Percentiles rank a stretch among this genome's conserved stretches.
Conservation (phyloP, 1,140 invertebrate genomes). For the Drosophila nikananu region DNA sequence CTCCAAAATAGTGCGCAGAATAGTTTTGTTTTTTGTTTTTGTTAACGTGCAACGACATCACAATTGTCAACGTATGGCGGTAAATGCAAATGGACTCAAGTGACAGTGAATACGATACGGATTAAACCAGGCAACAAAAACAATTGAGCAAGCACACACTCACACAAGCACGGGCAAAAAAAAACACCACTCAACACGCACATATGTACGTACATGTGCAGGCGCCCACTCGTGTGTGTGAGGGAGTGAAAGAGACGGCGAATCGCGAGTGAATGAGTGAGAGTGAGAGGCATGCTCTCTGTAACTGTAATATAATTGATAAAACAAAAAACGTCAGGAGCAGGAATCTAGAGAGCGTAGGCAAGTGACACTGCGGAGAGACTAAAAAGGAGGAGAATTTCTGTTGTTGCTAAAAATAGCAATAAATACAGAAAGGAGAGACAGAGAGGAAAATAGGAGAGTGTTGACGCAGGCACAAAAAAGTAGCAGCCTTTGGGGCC, state of each 20-base stretch:
- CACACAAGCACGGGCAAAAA: conserved; percentile 12
- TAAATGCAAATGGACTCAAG: conserved; percentile 23
- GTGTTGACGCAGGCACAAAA: conserved; percentile 42
- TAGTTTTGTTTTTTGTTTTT: conserved; percentile 61
- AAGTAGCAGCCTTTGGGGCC: conserved; percentile 32
- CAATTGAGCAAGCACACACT: conserved; percentile 31
- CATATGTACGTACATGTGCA: conserved; percentile 39
- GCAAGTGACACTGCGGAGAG: conserved; percentile 9
- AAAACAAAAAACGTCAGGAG: conserved; percentile 55
- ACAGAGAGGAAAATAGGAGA: conserved; percentile 10
- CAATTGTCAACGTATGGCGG: conserved; percentile 2
- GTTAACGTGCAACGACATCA: conserved; percentile 40
- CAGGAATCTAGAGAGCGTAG: conserved; percentile 18
- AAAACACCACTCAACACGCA: conserved; percentile 30
- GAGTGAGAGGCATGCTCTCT: conserved; percentile 39
- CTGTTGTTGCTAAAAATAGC: conserved; percentile 73
- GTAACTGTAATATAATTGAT: conserved; percentile 58
- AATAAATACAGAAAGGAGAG: conserved; percentile 57
- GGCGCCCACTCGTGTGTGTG: conserved; percentile 43
- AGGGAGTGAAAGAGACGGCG: conserved; percentile 29
- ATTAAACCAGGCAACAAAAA: conserved; percentile 41
- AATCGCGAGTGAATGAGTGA: conserved; percentile 29
- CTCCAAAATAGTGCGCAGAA: conserved; percentile 50
- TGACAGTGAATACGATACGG: conserved; percentile 19
- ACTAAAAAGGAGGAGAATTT: conserved; percentile 32